Conservation (phyloP, 1,140 invertebrate genomes). For the Tetranychus urticae region DNA sequence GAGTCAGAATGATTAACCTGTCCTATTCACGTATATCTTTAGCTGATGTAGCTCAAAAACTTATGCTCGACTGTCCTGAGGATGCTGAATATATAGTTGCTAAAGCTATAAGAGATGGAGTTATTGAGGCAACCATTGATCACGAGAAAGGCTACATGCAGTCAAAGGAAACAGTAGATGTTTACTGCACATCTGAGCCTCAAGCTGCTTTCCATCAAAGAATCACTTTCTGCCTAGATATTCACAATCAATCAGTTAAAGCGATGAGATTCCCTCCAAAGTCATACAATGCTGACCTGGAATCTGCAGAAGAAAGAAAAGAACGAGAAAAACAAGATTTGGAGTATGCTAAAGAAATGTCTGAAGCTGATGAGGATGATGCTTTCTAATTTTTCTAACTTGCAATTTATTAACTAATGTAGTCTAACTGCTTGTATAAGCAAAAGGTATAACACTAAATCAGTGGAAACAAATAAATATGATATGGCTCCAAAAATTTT, state of each 20-base stretch:
- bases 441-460: no score
- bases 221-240: slow-evolving; percentile 87
- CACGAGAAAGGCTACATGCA: slow-evolving; percentile 87
- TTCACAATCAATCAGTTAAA: slow-evolving; percentile 74
- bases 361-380: slow-evolving; percentile 69
- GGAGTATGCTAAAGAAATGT: slow-evolving; percentile 94
- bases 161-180: slow-evolving; percentile 84
- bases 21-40: slow-evolving; percentile 92
- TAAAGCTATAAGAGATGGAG: slow-evolving; percentile 96
- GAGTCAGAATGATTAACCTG: slow-evolving; percentile 80
- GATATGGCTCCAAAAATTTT: no score
- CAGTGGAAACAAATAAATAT: no score
- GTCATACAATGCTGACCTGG: slow-evolving; percentile 90
- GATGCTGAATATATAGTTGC: slow-evolving; percentile 98
- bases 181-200: slow-evolving; percentile 91
- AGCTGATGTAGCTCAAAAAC: slow-evolving; percentile 72
- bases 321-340: slow-evolving; percentile 92
- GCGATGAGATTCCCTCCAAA: slow-evolving; percentile 98
- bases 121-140: slow-evolving; percentile 90
- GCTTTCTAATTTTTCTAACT: background rate
- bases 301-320: slow-evolving; percentile 78
- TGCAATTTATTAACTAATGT: background rate
- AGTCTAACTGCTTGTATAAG: no score
- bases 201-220: slow-evolving; percentile 90
- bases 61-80: slow-evolving; percentile 75